These are phyloP conservation scores for Bombus fervidus DNA, from an alignment of 1,140 invertebrate genomes.

Conservation along the genomic window DNA sequence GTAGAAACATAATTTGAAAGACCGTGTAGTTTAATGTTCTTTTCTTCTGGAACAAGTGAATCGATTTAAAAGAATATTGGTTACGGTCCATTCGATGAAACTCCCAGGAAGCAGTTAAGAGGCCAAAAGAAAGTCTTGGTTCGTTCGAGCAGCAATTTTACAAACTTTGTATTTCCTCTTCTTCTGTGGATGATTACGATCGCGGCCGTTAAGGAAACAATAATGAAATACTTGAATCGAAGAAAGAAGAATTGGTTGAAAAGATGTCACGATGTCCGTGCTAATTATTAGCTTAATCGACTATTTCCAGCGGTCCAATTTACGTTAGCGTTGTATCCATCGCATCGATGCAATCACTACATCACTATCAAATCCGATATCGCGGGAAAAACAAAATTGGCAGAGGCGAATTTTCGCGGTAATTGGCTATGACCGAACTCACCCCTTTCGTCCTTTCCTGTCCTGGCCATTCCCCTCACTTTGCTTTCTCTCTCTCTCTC, in stretches of 20 bases:
- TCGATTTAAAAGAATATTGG: too few relatives aligned
- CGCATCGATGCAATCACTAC: background rate
- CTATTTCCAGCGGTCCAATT: background rate
- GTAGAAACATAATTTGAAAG: too few relatives aligned
- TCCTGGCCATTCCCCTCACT: background rate
- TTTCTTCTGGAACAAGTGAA: too few relatives aligned
- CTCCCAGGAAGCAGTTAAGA: too few relatives aligned
- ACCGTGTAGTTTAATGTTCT: too few relatives aligned
- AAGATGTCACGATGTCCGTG: background rate
- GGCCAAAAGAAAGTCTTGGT: background rate
- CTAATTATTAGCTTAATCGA: background rate
- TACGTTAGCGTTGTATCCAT: background rate
- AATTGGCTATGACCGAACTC: slow-evolving; percentile 16
- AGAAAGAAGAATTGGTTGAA: too few relatives aligned
- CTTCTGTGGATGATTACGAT: too few relatives aligned
- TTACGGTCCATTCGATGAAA: too few relatives aligned
- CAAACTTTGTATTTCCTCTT: background rate
- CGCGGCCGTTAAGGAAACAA: background rate
- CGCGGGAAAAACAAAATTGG: slow-evolving; percentile 21
- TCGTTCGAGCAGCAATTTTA: background rate
- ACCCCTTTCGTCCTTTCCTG: background rate
- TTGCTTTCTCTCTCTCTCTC: background rate
- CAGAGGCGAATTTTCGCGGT: slow-evolving; percentile 27
- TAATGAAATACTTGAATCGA: background rate
- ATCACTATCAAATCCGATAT: slow-evolving; percentile 6